These are phyloP conservation scores for Eupeodes luniger DNA, from an alignment of 2,888 invertebrate species.

Conservation along the genomic window DNA sequence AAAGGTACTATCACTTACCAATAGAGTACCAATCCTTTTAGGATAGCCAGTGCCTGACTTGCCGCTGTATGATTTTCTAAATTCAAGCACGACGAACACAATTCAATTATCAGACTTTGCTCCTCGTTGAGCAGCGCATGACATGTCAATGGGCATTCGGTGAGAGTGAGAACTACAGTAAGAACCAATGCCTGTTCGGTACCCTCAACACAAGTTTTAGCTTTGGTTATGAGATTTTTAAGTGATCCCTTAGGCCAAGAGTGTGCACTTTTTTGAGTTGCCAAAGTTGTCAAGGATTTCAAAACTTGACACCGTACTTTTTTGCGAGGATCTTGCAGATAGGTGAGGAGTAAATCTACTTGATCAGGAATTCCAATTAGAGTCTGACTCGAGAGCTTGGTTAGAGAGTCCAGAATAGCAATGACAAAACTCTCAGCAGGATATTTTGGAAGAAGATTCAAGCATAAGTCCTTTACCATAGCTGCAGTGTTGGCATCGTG, in stretches of 20 bases:
- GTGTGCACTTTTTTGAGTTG: slow-evolving; percentile 89
- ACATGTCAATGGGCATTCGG: slow-evolving; percentile 83
- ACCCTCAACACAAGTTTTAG: slow-evolving; percentile 81
- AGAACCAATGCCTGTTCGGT: slow-evolving; percentile 83
- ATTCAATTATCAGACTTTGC: slow-evolving; percentile 80
- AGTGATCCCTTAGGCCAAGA: slow-evolving; percentile 89
- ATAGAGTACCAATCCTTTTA: slow-evolving; percentile 80
- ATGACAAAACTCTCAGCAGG: slow-evolving; percentile 92
- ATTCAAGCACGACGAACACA: slow-evolving; percentile 82
- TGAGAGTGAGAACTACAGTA: slow-evolving; percentile 82
- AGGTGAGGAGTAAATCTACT: slow-evolving; percentile 87
- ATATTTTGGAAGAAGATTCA: slow-evolving; percentile 90
- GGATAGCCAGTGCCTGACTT: slow-evolving; percentile 82
- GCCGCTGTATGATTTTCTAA: slow-evolving; percentile 82
- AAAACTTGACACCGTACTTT: slow-evolving; percentile 89
- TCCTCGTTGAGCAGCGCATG: slow-evolving; percentile 82
- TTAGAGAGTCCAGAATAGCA: slow-evolving; percentile 93
- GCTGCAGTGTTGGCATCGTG: slow-evolving; percentile 88
- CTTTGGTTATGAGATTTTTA: slow-evolving; percentile 81
- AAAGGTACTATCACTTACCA: slow-evolving; percentile 69
- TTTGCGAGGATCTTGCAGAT: slow-evolving; percentile 89
- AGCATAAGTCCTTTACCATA: slow-evolving; percentile 90
- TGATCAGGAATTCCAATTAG: slow-evolving; percentile 96
- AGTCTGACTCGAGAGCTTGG: slow-evolving; percentile 94
- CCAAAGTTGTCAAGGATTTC: slow-evolving; percentile 88